Conservation (phyloP, 1,140 invertebrate genomes). For the Cryptotermes secundus region DNA sequence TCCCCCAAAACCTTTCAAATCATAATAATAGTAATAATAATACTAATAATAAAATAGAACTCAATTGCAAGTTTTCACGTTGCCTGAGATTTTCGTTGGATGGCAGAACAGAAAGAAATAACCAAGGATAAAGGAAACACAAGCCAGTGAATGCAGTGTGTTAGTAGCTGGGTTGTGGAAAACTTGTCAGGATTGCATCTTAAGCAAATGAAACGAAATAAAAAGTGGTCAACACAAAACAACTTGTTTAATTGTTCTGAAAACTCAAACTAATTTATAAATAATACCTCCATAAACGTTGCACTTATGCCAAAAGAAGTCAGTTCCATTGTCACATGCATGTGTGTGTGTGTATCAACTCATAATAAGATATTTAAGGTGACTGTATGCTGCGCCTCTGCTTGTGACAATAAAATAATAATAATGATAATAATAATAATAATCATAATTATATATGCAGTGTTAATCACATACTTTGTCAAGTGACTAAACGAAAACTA, state of each 20-base stretch:
- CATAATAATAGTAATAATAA: constrained; percentile 9
- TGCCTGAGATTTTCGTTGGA: constrained; percentile 28
- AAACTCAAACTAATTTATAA: constrained; percentile 18
- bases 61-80: background rate
- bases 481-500: constrained; percentile 28
- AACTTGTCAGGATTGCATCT: background rate
- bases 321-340: constrained; percentile 20
- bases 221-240: constrained; percentile 26
- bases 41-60: background rate
- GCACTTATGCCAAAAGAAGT: constrained; percentile 23
- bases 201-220: constrained; percentile 24
- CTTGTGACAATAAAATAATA: constrained; percentile 24
- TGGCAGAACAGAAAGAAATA: constrained; percentile 21
- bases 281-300: constrained; percentile 24
- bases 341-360: background rate
- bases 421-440: background rate
- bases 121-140: constrained; percentile 24
- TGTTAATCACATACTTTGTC: constrained; percentile 32
- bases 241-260: constrained; percentile 26
- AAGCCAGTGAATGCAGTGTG: background rate
- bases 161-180: constrained; percentile 26
- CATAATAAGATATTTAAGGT: background rate
- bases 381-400: background rate
- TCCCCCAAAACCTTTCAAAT: constrained; percentile 35
- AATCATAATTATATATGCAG: background rate